These are phyloP conservation scores for Dinomys branickii DNA, from an alignment of 2,113 vertebrate genomes.

Conservation along the genomic window DNA sequence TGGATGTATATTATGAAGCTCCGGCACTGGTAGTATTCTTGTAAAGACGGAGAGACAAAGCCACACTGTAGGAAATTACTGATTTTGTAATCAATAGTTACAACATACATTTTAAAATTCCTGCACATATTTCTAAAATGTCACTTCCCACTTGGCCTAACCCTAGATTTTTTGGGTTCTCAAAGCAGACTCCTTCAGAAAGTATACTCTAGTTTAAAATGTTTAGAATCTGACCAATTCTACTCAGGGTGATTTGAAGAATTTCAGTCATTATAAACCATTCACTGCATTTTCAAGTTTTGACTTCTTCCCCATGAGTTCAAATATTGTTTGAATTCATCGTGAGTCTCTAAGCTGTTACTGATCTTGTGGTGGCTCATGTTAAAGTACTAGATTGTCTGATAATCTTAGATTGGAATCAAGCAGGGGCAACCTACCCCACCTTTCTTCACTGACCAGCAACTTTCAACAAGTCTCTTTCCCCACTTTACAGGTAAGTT, in stretches of 20 bases:
- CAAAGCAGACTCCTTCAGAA: conserved; percentile 23
- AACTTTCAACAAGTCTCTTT: not conserved
- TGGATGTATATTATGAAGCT: not conserved
- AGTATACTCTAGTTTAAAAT: not conserved
- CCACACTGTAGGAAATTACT: not conserved
- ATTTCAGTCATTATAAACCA: not conserved
- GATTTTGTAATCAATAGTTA: not conserved
- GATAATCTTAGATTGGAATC: not conserved
- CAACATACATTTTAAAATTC: not conserved
- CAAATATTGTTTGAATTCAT: conserved; percentile 25
- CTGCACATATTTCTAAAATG: conserved; percentile 1
- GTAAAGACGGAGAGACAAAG: not conserved
- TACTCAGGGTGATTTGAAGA: not conserved
- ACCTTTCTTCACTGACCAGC: not conserved
- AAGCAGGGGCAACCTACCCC: not conserved
- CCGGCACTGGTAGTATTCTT: not conserved
- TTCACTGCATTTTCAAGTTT: not conserved
- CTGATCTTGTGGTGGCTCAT: conserved; percentile 28
- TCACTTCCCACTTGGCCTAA: not conserved
- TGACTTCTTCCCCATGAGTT: not conserved
- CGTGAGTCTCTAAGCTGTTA: not conserved
- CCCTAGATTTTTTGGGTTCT: not conserved
- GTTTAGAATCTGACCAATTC: not conserved
- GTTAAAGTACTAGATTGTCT: conserved; percentile 2
- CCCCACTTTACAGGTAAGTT: not conserved